Percentiles rank a stretch among this genome's conserved stretches.
phyloP scores from a whole-genome alignment of 2,888 invertebrate genomes.

The Vannuccia rotundouncinata region DNA sequence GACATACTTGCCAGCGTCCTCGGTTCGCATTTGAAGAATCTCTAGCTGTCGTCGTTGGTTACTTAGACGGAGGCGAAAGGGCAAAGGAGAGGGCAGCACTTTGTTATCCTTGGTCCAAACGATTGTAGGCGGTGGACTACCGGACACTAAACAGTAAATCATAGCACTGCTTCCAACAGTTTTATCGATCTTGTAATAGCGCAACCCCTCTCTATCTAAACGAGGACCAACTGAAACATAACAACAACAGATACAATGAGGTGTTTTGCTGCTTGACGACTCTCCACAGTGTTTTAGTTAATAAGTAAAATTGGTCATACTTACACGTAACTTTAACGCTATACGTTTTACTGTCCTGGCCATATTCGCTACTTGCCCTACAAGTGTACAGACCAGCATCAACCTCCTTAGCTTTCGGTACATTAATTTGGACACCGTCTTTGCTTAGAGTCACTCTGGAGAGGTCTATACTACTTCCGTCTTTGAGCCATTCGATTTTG shows the following conservation, averaged over 20 bases:
- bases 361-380: constrained; percentile 21
- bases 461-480: constrained; percentile 42
- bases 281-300: no score
- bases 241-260: not conserved
- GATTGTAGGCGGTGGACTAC: constrained; percentile 33
- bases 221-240: not conserved
- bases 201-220: constrained; percentile 13
- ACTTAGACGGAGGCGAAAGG: constrained; percentile 19
- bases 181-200: constrained; percentile 25
- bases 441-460: not conserved
- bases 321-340: constrained; percentile 31
- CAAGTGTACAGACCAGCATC: constrained; percentile 31
- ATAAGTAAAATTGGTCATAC: not conserved
- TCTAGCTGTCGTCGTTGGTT: constrained; percentile 27
- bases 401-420: not conserved
- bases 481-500: constrained; percentile 55
- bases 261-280: no score
- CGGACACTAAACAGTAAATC: constrained; percentile 29
- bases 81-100: constrained; percentile 8
- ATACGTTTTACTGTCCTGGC: not conserved
- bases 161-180: constrained; percentile 25
- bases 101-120: constrained; percentile 28
- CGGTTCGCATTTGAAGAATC: constrained; percentile 38
- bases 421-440: constrained; percentile 14
- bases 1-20: constrained; percentile 56